Conservation (phyloP, 2,888 invertebrate genomes). For the Caenorhabditis becei region DNA sequence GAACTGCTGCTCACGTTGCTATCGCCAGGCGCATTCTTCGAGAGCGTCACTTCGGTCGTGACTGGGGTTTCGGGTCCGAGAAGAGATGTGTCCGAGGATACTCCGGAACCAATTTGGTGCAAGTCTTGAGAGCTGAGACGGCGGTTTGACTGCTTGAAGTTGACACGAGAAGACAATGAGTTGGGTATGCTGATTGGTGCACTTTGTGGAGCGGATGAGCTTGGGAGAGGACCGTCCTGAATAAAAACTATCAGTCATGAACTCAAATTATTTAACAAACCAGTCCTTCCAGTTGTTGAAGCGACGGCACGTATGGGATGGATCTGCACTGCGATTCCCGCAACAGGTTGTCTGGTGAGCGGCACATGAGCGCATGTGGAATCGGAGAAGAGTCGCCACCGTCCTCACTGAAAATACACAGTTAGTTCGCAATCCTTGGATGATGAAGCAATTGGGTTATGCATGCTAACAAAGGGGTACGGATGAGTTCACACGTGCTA, state of each 20-base stretch:
- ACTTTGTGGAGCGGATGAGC: slow-evolving; percentile 41
- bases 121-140: slow-evolving; percentile 48
- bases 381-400: slow-evolving; percentile 71
- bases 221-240: slow-evolving; percentile 32
- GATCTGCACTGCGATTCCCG: slow-evolving; percentile 39
- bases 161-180: slow-evolving; percentile 12
- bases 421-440: background rate
- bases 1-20: slow-evolving; percentile 25
- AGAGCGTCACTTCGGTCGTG: background rate
- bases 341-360: slow-evolving; percentile 55
- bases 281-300: slow-evolving; percentile 53
- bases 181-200: slow-evolving; percentile 68
- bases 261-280: slow-evolving; percentile 7
- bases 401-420: slow-evolving; percentile 65
- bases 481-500: background rate
- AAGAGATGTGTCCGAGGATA: slow-evolving; percentile 47
- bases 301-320: slow-evolving; percentile 55
- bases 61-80: slow-evolving; percentile 48
- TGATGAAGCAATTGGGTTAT: background rate
- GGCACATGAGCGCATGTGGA: slow-evolving; percentile 61
- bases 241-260: slow-evolving; percentile 4
- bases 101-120: slow-evolving; percentile 34
- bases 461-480: background rate
- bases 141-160: slow-evolving; percentile 41
- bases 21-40: too few species aligned